Evolutionary conservation across 2,888 invertebrate species (phyloP), one percentile per base, ranked within the genome.

Genomic region (Sycophila texana): DNA sequence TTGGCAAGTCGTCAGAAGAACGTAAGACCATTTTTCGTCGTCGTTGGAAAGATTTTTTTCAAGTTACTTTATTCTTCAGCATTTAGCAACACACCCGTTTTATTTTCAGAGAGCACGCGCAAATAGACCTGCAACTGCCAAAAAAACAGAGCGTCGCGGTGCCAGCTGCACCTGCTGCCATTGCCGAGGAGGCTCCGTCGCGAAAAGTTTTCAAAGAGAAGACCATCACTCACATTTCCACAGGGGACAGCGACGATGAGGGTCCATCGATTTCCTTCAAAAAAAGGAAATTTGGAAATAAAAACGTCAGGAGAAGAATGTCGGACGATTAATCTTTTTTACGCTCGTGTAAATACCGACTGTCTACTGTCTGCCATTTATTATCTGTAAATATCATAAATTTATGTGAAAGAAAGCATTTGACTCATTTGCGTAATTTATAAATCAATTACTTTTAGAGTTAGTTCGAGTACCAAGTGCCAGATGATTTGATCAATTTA

Each of bases 91-190:
- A 71, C 39, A 0, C 7, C 7, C 7, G 39, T 30, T 61, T 81
- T 80, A 77, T 72, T 87, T 91, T 57, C 88, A 94, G 94, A 76
- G 90, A 91, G 55, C 89, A 87, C 39, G 91, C 92, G 84, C 91
- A 91, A 20, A 89, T 95, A 1, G 95, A 96, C 89, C 92, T 95
- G 65, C 94, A 96, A 86, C 89, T 96, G 76, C 96, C 96, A 0
- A 90, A 91, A 77, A 83, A 84, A 30, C 66, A 82, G 1, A 85
- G 84, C 47, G 68, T 83, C 0, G 84, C 84, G 4, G 84, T 90
- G 1, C 92, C 92, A 3, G 91, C 91, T 0, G 92, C 93, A 0
- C 82, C 81, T 13, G 84, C 79, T 26, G 60, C 74, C 1, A 88
- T 92, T 71, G 89, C 74, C 2, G 88, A 92, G 71, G 89, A 92